phyloP scores from a whole-genome alignment of 23 tunicate genomes.

The Corella eumyota region DNA sequence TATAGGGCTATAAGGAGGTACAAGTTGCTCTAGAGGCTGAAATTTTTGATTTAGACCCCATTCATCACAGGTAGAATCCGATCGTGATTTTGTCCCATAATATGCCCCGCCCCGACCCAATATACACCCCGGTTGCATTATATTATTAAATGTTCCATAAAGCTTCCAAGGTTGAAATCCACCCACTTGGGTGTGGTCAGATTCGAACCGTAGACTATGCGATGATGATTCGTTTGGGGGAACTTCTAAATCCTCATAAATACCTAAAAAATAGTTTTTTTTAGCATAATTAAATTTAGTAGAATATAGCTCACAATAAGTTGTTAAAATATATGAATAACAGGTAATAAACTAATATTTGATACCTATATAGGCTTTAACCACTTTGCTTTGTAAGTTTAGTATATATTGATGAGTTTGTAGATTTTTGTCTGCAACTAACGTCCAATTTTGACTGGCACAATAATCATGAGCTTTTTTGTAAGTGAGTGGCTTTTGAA shows the following conservation, averaged over 20 bases:
- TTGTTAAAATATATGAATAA: too few relatives aligned
- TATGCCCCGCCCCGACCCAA: slow-evolving; percentile 36
- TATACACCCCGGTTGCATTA: slow-evolving; percentile 16
- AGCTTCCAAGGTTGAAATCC: slow-evolving; percentile 45
- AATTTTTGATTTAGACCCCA: too few relatives aligned
- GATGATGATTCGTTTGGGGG: slow-evolving; percentile 1
- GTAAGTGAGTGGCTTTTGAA: slow-evolving; percentile 10
- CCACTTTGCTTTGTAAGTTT: background rate
- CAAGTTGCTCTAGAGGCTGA: background rate
- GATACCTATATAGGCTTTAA: slow-evolving; percentile 29
- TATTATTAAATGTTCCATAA: background rate
- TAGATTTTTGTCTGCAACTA: slow-evolving; percentile 52
- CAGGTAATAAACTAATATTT: too few relatives aligned
- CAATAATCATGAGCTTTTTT: slow-evolving; percentile 39
- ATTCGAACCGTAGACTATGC: slow-evolving; percentile 13
- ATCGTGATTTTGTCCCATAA: slow-evolving; percentile 34
- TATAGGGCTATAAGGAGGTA: background rate
- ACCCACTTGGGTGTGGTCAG: slow-evolving; percentile 45
- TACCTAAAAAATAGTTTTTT: too few relatives aligned
- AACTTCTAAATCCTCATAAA: slow-evolving; percentile 28
- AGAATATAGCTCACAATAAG: too few relatives aligned
- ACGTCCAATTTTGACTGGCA: slow-evolving; percentile 57
- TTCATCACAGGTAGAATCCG: slow-evolving; percentile 23
- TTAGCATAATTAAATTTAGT: too few relatives aligned
- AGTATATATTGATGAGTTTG: slow-evolving; percentile 16